Conservation (phyloP, 2,888 invertebrate genomes). For the Parasteatoda lunata region DNA sequence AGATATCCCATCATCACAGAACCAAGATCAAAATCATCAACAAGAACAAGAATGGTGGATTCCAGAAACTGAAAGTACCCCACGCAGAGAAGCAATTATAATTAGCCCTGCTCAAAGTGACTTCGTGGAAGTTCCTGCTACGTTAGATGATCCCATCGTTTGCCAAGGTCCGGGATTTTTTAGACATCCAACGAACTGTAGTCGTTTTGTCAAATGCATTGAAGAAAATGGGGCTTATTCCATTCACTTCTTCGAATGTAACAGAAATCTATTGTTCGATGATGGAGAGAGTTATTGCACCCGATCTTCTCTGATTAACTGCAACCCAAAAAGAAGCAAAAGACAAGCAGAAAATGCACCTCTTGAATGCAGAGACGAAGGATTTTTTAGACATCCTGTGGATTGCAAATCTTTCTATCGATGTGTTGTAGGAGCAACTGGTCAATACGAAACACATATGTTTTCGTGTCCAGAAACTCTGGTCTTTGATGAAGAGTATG, state of each 20-base stretch:
- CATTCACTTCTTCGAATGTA: constrained; percentile 57
- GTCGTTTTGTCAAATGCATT: constrained; percentile 42
- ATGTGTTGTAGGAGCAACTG: constrained; percentile 39
- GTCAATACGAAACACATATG: constrained; percentile 79
- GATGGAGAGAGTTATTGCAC: constrained; percentile 36
- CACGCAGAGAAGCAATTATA: neutral
- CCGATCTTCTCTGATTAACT: neutral
- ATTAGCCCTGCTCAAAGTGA: neutral
- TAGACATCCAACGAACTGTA: constrained; percentile 48
- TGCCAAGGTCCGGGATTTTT: constrained; percentile 48
- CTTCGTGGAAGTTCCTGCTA: neutral
- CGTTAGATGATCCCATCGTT: constrained; percentile 26
- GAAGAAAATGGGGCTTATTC: constrained; percentile 27
- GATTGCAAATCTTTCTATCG: constrained; percentile 60
- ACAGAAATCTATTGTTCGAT: constrained; percentile 37
- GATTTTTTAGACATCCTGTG: constrained; percentile 58
- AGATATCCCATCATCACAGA: neutral
- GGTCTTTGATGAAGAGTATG: constrained; percentile 79
- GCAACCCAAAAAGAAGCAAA: constrained; percentile 31
- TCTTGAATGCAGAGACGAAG: constrained; percentile 42
- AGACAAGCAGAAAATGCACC: constrained; percentile 29
- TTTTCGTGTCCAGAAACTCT: constrained; percentile 86
- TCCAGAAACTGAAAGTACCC: constrained; percentile 11
- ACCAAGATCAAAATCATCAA: constrained; percentile 4
- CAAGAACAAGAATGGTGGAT: constrained; percentile 31